Evolutionary conservation across 2,888 invertebrate genomes (phyloP), one percentile per base, ranked within the genome.

Genomic region (Pimpla rufipes): DNA sequence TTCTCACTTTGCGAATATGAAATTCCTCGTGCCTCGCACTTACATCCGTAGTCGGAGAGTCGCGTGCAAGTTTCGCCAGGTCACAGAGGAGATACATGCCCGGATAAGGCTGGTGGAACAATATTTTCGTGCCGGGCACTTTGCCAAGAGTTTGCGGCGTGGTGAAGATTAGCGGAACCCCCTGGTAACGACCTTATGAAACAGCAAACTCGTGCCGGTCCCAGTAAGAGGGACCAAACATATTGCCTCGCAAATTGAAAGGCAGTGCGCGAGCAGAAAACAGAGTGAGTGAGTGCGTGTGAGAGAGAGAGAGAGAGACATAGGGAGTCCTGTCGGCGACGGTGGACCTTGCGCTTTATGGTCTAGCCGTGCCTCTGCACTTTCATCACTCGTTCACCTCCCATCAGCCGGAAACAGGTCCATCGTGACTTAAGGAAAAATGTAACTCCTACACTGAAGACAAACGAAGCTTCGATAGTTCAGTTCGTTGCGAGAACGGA

Each of bases 161-260:
- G 85, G 89, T 83, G 89, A 90, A 90, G 90, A 91, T 91, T 91
- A 91, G 89, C 89, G 88, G 88, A 89, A 87, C 82, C 40, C 87
- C 87, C 89, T 86, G 85, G 88, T 90, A 90, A 90, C 90, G 90
- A 90, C 88, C 89, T 90, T 90, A 89, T 90, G 90, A 91, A 91
- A 90, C 87, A 90, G 87, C 86, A 85, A 88, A 88, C 83, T 88
- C 87, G 86, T 80, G 84, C 55, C 85, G 45, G 70, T 73, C 71
- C 79, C 87, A 70, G 45, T 47, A 79, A 83, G 86, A 70, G 77
- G 84, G 85, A 42, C 86, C 87, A 78, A 89, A 90, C 89, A 90
- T 91, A 91, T 91, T 88, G 87, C 88, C 87, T 86, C 85, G 83
- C 87, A 91, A 90, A 91, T 91, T 91, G 89, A 90, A 91, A 90